phyloP scores from a whole-genome alignment of 2,113 vertebrate genomes.

The Bungarus multicinctus region DNA sequence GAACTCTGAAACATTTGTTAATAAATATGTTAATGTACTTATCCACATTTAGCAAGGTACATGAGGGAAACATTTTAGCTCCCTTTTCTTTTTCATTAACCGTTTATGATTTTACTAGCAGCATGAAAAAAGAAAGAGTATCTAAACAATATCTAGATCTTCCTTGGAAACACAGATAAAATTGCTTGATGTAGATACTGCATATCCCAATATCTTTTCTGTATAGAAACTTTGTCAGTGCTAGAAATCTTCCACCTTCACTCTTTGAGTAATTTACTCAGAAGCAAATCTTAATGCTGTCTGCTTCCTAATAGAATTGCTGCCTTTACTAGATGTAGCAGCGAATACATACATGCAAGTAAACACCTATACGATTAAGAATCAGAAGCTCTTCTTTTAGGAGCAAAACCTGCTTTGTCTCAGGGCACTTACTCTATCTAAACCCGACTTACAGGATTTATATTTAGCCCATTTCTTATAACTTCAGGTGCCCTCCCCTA shows the following conservation, averaged over 20 bases:
- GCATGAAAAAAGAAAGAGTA: background rate
- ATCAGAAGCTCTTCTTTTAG: background rate
- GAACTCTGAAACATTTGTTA: background rate
- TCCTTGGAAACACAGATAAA: background rate
- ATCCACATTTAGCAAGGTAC: background rate
- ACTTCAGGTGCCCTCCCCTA: background rate
- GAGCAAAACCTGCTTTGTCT: background rate
- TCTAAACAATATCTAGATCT: background rate
- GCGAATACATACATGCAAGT: background rate
- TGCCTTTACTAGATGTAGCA: background rate
- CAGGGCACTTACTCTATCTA: background rate
- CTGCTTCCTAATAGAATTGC: background rate
- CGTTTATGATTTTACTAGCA: background rate
- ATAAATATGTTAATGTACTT: background rate
- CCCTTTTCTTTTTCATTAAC: background rate
- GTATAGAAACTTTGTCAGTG: background rate
- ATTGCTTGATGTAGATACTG: background rate
- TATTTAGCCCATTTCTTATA: background rate
- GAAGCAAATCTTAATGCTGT: background rate
- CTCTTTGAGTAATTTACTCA: background rate
- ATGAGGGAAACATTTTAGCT: background rate
- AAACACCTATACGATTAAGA: background rate
- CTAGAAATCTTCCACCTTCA: too few relatives aligned
- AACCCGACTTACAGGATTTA: background rate
- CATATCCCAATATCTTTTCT: background rate